These are phyloP conservation scores for Copsychus sechellarum DNA, from an alignment of 2,113 vertebrate genomes.

Conservation along the genomic window DNA sequence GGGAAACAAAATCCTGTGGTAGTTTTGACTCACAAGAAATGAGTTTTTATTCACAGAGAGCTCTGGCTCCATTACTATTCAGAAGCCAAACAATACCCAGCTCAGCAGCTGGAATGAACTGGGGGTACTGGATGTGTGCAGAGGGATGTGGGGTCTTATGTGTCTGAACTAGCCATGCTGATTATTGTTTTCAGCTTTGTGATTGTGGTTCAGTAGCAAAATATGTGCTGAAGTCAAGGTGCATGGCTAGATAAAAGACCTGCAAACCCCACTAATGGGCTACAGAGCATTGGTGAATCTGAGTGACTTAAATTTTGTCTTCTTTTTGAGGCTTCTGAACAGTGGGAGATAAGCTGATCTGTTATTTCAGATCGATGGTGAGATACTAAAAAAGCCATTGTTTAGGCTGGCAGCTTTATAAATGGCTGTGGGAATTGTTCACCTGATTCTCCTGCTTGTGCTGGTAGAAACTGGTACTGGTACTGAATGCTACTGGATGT, in stretches of 20 bases:
- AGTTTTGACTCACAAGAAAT: not conserved
- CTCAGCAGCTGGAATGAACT: not conserved
- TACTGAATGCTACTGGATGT: not conserved
- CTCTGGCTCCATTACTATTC: not conserved
- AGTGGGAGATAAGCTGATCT: not conserved
- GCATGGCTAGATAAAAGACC: not conserved
- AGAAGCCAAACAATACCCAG: not conserved
- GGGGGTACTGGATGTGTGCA: not conserved
- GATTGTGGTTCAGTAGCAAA: not conserved
- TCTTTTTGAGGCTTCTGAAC: not conserved
- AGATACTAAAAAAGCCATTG: not conserved
- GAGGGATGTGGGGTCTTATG: not conserved
- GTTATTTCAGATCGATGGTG: not conserved
- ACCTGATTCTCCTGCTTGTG: not conserved
- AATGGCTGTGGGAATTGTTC: not conserved
- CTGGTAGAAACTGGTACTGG: not conserved
- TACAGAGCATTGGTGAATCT: not conserved
- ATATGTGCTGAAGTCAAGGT: not conserved
- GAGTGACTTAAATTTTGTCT: not conserved
- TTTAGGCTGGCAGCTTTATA: not conserved
- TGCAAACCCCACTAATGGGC: not conserved
- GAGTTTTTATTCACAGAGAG: not conserved
- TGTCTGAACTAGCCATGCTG: not conserved
- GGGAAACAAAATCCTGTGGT: not conserved
- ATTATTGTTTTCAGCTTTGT: not conserved